These are phyloP conservation scores for Terebella lapidaria DNA, from an alignment of 2,888 invertebrate species.

Conservation along the genomic window DNA sequence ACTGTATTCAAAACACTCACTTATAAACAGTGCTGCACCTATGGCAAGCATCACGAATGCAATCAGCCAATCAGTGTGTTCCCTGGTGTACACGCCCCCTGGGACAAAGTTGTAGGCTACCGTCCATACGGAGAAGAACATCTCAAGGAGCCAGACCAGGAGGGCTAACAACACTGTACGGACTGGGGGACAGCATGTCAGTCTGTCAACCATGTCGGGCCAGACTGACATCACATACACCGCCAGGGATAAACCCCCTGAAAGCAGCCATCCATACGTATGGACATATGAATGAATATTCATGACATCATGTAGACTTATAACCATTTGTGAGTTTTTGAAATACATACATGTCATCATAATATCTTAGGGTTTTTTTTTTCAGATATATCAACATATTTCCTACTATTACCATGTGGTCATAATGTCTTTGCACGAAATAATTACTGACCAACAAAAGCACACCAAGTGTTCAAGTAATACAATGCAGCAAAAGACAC, in stretches of 20 bases:
- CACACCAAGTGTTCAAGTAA: conserved; percentile 42
- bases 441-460: conserved; percentile 43
- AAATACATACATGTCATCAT: too few species aligned
- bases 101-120: conserved; percentile 55
- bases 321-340: too few species aligned
- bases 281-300: too few species aligned
- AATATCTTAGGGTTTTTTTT: too few species aligned
- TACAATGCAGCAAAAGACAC: conserved; percentile 34
- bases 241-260: conserved; percentile 45
- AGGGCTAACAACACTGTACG: conserved; percentile 32
- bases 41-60: conserved; percentile 33
- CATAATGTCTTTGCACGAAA: too few species aligned
- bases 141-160: conserved; percentile 42
- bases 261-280: neutral
- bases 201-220: conserved; percentile 41
- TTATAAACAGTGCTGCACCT: conserved; percentile 32
- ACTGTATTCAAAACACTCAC: conserved; percentile 24
- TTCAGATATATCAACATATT: too few species aligned
- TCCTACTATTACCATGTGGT: too few species aligned
- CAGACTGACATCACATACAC: conserved; percentile 46
- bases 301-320: too few species aligned
- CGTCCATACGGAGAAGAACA: conserved; percentile 52
- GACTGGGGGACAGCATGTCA: conserved; percentile 38
- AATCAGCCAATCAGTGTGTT: conserved; percentile 48
- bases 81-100: conserved; percentile 51